phyloP scores from a whole-genome alignment of 2,113 vertebrate species.

The Falco punctatus region DNA sequence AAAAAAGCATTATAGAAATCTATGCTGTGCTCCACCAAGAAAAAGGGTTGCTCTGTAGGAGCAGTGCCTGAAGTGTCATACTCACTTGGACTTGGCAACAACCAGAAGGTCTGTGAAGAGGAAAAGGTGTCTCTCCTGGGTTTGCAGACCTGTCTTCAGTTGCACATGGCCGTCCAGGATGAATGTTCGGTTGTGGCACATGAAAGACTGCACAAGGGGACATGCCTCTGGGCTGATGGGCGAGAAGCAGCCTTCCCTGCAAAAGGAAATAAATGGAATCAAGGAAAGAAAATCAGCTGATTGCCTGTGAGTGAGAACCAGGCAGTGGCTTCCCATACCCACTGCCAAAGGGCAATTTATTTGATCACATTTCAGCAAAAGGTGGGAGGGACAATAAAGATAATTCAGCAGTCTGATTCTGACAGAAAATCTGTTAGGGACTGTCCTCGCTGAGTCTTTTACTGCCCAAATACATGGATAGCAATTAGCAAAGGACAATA shows the following conservation, averaged over 20 bases:
- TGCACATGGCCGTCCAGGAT: constrained; percentile 85
- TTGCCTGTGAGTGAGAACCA: neutral
- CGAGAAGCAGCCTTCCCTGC: constrained; percentile 84
- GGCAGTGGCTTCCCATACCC: neutral
- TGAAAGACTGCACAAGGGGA: constrained; percentile 86
- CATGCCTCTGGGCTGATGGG: constrained; percentile 86
- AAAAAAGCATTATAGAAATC: neutral
- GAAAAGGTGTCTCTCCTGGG: constrained; percentile 91
- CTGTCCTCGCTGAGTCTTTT: neutral
- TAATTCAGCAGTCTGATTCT: neutral
- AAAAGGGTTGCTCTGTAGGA: neutral
- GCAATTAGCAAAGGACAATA: neutral
- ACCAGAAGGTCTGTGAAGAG: constrained; percentile 91
- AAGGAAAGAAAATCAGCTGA: neutral
- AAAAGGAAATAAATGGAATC: neutral
- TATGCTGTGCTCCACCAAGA: neutral
- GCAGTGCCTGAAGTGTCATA: neutral
- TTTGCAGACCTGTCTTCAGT: constrained; percentile 90
- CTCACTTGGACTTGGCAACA: constrained; percentile 94
- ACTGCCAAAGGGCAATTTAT: neutral
- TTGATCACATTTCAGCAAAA: neutral
- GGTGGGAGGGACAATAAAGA: neutral
- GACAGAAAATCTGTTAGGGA: neutral
- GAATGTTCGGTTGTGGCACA: constrained; percentile 80
- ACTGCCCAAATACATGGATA: neutral